Percentiles rank a stretch among this genome's conserved stretches.
phyloP scores from a whole-genome alignment of 2,113 vertebrate genomes.

The Notechis scutatus region DNA sequence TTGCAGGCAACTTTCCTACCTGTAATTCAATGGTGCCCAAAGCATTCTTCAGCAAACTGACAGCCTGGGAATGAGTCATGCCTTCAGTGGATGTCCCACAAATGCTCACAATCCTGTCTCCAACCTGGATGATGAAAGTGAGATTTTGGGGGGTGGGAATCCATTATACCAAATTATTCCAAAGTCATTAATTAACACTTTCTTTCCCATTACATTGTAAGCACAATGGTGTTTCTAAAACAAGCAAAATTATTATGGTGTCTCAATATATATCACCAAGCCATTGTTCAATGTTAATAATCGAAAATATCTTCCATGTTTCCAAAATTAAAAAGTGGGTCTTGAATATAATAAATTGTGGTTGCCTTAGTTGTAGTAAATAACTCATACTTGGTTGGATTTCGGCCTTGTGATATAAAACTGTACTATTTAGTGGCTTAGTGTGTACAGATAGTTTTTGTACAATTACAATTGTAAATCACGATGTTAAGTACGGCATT shows the following conservation, averaged over 20 bases:
- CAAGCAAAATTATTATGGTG: fast-evolving
- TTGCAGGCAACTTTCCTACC: slow-evolving; percentile 67
- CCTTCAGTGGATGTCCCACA: slow-evolving; percentile 86
- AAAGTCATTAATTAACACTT: neutral
- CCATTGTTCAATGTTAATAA: neutral
- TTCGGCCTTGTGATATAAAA: neutral
- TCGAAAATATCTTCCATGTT: neutral
- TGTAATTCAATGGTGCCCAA: slow-evolving; percentile 86
- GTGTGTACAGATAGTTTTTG: neutral
- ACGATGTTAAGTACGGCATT: neutral
- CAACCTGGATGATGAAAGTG: slow-evolving; percentile 75
- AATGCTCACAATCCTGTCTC: slow-evolving; percentile 90
- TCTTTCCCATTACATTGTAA: neutral
- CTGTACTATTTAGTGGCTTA: neutral
- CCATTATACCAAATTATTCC: neutral
- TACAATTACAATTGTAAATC: neutral
- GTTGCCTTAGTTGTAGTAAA: neutral
- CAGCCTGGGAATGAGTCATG: slow-evolving; percentile 92
- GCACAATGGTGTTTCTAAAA: neutral
- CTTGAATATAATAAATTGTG: neutral
- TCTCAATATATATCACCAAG: neutral
- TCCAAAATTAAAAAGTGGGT: neutral
- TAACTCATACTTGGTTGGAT: neutral
- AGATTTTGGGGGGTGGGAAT: neutral
- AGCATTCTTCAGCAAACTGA: slow-evolving; percentile 87